Evolutionary conservation across 2,797 vertebrate genomes (phyloP).

Genomic region (Xyrichtys novacula): DNA sequence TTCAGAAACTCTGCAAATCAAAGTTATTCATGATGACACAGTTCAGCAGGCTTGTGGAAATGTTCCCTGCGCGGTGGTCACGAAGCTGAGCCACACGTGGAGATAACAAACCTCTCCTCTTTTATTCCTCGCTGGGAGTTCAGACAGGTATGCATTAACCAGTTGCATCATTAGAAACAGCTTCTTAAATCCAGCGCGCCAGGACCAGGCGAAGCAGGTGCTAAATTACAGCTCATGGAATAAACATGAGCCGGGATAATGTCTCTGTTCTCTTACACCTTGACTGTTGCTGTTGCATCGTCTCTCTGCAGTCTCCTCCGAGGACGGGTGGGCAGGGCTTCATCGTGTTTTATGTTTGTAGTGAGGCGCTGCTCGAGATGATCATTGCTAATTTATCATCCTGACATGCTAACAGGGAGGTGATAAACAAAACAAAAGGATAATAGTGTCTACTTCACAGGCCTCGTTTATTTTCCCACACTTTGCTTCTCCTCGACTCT

Average conservation of each 20-base stretch:
- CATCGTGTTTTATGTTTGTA: constrained; percentile 51
- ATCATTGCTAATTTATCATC: constrained; percentile 77
- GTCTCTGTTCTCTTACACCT: constrained; percentile 49
- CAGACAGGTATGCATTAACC: constrained; percentile 29
- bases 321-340: constrained; percentile 43
- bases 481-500: constrained; percentile 31
- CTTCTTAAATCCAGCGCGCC: constrained; percentile 52
- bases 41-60: constrained; percentile 31
- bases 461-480: constrained; percentile 17
- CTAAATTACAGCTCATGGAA: constrained; percentile 62
- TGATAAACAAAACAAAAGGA: constrained; percentile 66
- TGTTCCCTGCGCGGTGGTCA: constrained; percentile 41
- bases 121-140: constrained; percentile 54
- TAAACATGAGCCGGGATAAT: constrained; percentile 58
- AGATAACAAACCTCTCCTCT: constrained; percentile 44
- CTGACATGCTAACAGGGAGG: constrained; percentile 70
- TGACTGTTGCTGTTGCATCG: constrained; percentile 29
- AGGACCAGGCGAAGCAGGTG: constrained; percentile 12
- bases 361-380: constrained; percentile 54
- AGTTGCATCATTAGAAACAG: constrained; percentile 34
- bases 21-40: constrained; percentile 19
- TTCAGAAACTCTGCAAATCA: constrained; percentile 38
- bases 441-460: constrained; percentile 50
- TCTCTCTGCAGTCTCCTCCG: constrained; percentile 31
- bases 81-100: constrained; percentile 18